phyloP scores from a whole-genome alignment of 2,888 invertebrate genomes.

The Auanema freiburgensis region DNA sequence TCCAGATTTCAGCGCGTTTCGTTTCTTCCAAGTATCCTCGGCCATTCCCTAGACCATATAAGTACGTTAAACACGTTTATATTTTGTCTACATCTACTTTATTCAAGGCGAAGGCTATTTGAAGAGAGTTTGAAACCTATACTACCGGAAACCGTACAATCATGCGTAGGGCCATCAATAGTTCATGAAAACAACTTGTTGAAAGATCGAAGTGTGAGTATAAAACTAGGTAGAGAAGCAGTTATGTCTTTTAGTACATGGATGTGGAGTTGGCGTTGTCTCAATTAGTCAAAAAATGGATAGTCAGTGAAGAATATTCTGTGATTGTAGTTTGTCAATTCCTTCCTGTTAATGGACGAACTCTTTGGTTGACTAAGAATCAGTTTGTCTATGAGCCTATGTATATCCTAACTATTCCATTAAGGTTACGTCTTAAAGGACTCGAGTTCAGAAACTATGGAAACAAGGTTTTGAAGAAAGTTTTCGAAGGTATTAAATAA shows the following conservation, averaged over 20 bases:
- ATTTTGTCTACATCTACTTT: too few relatives aligned
- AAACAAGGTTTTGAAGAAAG: slow-evolving; percentile 54
- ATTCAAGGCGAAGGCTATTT: slow-evolving; percentile 47
- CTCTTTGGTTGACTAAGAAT: slow-evolving; percentile 55
- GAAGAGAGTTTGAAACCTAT: slow-evolving; percentile 53
- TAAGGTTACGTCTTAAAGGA: slow-evolving; percentile 52
- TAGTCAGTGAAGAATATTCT: slow-evolving; percentile 51
- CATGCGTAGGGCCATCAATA: slow-evolving; percentile 34
- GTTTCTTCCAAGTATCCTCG: slow-evolving; percentile 58
- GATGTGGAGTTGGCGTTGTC: slow-evolving; percentile 56
- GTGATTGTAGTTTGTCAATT: slow-evolving; percentile 59
- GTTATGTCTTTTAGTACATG: slow-evolving; percentile 45
- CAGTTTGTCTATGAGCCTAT: slow-evolving; percentile 31
- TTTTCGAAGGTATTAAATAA: slow-evolving; percentile 48
- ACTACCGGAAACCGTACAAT: slow-evolving; percentile 36
- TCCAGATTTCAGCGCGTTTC: not conserved
- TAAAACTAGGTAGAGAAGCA: too few relatives aligned
- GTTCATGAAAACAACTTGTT: slow-evolving; percentile 22
- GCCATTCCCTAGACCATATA: slow-evolving; percentile 55
- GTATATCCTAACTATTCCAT: slow-evolving; percentile 9
- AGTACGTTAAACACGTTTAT: slow-evolving; percentile 26
- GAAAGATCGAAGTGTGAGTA: slow-evolving; percentile 25
- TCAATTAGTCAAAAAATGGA: slow-evolving; percentile 51
- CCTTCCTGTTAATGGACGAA: slow-evolving; percentile 50
- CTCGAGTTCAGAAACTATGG: slow-evolving; percentile 55